Evolutionary conservation across 2,888 invertebrate species (phyloP).

Genomic region (Trichopoda pennipes): DNA sequence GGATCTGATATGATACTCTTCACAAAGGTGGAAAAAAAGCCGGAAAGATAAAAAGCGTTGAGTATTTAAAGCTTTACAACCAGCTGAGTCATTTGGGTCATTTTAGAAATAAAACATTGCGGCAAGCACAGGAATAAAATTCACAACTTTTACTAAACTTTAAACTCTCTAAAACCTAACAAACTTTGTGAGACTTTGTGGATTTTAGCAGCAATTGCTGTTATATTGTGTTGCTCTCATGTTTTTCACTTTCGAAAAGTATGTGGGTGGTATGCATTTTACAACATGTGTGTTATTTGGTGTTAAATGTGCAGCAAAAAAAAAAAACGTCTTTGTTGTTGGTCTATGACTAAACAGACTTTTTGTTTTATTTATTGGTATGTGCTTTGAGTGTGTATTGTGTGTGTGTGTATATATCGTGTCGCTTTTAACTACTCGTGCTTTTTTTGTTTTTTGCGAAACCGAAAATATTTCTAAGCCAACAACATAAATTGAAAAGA

Average conservation of each 20-base stretch:
- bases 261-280: conserved; percentile 38
- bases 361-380: conserved; percentile 19
- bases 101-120: neutral
- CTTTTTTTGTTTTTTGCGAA: conserved; percentile 6
- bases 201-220: neutral
- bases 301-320: conserved; percentile 34
- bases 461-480: conserved; percentile 12
- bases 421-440: neutral
- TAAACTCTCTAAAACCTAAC: conserved; percentile 14
- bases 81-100: neutral
- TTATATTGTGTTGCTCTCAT: neutral
- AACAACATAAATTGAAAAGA: conserved; percentile 17
- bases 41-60: too few relatives aligned
- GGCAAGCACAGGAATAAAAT: conserved; percentile 20
- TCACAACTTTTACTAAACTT: conserved; percentile 20
- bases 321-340: neutral
- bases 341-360: conserved; percentile 19
- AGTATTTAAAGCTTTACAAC: too few relatives aligned
- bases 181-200: conserved; percentile 1
- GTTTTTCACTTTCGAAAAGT: conserved; percentile 25
- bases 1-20: too few relatives aligned
- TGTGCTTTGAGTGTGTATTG: too few relatives aligned
- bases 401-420: too few relatives aligned
- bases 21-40: too few relatives aligned
- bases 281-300: conserved; percentile 48